Evolutionary conservation across 2,113 vertebrate species (phyloP), one percentile per base, ranked within the genome.

Genomic region (Dipodomys spectabilis): DNA sequence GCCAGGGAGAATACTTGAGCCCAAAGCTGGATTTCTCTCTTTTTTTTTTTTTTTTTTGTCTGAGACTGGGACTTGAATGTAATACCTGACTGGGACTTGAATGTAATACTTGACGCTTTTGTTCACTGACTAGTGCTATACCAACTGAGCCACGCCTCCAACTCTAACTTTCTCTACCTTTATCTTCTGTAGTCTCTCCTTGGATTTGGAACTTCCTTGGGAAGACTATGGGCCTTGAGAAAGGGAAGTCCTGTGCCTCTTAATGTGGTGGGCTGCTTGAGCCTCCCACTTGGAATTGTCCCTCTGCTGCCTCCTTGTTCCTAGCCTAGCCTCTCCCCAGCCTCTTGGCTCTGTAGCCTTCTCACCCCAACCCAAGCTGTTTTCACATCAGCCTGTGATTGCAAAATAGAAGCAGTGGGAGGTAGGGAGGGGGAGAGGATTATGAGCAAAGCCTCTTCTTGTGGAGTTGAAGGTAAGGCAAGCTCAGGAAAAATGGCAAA

Each of bases 371-470:
- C 8, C 53, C 35, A 75, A 44, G 53, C 78, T 95, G 90, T 92
- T 96, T 95, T 95, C 82, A 94, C 4, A 39, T 94, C 67, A 89
- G 65, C n/a, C 74, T 92, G 90, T 82, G 73, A 92, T 89, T 91
- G 77, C 88, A 93, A 96, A 94, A 96, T 77, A 95, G 89, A 92
- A 94, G 84, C 89, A 79, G 92, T 79, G 2, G 84, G 89, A 60
- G 39, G 44, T 62, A 32, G 95, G 69, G 65, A 86, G 78, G 53
- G 53, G 81, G 69, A 71, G 91, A 74, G 81, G 80, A 25, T 87
- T 94, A 28, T 69, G 77, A 92, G 81, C 32, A 65, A 92, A 73
- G 45, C 73, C 60, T 67, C 35, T 22, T 23, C 32, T 93, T 84
- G 71, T 94, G 49, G 81, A 91, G 79, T n/a, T 87, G 69, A 78